These are phyloP conservation scores for Pelusios castaneus DNA, from an alignment of 2,113 vertebrate species.

Conservation along the genomic window DNA sequence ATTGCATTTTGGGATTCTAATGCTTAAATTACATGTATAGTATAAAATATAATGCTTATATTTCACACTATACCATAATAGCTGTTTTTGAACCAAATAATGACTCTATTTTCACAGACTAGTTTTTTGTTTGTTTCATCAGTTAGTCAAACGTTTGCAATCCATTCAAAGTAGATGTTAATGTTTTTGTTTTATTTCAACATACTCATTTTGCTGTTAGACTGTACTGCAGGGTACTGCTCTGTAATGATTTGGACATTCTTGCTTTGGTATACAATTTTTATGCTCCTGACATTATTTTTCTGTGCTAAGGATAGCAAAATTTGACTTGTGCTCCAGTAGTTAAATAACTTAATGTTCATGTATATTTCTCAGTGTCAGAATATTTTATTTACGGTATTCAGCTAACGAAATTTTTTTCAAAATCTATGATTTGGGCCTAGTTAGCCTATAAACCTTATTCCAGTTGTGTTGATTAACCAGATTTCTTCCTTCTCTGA, in stretches of 20 bases:
- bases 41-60: background rate
- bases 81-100: background rate
- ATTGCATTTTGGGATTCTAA: background rate
- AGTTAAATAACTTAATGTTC: background rate
- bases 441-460: background rate
- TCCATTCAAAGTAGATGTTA: background rate
- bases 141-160: background rate
- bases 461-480: background rate
- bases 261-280: background rate
- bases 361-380: background rate
- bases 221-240: background rate
- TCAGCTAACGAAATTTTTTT: background rate
- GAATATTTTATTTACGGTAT: background rate
- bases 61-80: background rate
- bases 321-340: background rate
- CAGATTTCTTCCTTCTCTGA: background rate
- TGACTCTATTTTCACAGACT: background rate
- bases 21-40: background rate
- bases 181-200: background rate
- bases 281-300: background rate
- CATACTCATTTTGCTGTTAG: background rate
- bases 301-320: background rate
- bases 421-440: background rate
- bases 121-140: background rate
- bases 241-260: rapidly evolving